phyloP scores from a whole-genome alignment of 2,888 invertebrate species.

The Furcula furcula region DNA sequence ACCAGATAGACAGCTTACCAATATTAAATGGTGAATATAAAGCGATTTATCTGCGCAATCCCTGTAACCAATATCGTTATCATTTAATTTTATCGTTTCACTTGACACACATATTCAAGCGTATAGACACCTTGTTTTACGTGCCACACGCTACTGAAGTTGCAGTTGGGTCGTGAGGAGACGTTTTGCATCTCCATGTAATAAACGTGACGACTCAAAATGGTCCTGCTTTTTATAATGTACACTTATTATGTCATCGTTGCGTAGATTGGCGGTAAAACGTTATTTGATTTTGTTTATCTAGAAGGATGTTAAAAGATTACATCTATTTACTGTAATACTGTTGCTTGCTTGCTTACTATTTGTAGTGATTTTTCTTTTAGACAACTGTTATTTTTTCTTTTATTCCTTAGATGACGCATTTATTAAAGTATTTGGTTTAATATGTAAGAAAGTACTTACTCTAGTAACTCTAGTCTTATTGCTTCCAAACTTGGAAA shows the following conservation, averaged over 20 bases:
- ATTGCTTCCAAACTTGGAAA: too few species aligned
- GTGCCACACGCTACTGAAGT: not conserved
- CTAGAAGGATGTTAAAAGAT: not conserved
- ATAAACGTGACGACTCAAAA: not conserved
- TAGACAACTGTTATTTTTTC: too few species aligned
- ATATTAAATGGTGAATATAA: too few species aligned
- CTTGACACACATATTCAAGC: slow-evolving; percentile 3
- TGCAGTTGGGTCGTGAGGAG: not conserved
- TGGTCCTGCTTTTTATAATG: not conserved
- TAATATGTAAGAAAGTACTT: too few species aligned
- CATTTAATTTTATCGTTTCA: slow-evolving; percentile 5
- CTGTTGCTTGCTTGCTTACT: too few species aligned
- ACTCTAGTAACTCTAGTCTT: too few species aligned
- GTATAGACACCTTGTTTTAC: not conserved
- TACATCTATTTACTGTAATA: too few species aligned
- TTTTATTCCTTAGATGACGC: too few species aligned
- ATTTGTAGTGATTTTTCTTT: too few species aligned
- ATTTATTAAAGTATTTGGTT: too few species aligned
- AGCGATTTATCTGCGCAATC: not conserved
- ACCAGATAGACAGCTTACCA: too few species aligned
- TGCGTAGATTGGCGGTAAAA: not conserved
- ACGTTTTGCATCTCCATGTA: not conserved
- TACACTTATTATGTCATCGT: not conserved
- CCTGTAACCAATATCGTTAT: slow-evolving; percentile 15
- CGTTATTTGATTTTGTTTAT: not conserved